Percentiles rank a stretch among this genome's conserved stretches.
phyloP scores from a whole-genome alignment of 2,113 vertebrate genomes.

The Eurypyga helias region DNA sequence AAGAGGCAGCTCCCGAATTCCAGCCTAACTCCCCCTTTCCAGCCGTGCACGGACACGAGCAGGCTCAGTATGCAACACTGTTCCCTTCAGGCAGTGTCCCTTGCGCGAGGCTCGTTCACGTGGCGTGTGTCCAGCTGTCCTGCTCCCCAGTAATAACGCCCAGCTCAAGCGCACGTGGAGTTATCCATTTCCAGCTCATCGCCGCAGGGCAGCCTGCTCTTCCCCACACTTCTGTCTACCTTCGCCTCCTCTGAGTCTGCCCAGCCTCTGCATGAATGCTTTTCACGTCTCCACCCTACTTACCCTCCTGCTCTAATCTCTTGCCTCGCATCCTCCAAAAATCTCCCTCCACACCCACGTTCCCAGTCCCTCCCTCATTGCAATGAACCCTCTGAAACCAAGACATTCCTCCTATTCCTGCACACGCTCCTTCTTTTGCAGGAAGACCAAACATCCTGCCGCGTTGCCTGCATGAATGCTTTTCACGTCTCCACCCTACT shows the following conservation, averaged over 20 bases:
- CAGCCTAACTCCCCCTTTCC: neutral
- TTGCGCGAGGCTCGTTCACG: accelerated
- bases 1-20: neutral
- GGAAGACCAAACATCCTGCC: neutral
- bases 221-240: neutral
- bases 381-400: neutral
- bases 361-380: neutral
- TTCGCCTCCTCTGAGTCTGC: neutral
- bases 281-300: neutral
- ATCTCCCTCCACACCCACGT: accelerated
- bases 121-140: neutral
- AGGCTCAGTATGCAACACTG: neutral
- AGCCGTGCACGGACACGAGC: accelerated
- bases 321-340: neutral
- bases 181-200: neutral
- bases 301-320: neutral
- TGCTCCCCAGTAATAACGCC: neutral
- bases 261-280: neutral
- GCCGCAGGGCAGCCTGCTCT: neutral
- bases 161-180: accelerated
- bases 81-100: neutral
- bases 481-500: neutral
- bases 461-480: neutral
- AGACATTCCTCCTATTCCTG: neutral
- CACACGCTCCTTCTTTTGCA: neutral